Percentiles rank a stretch among this genome's conserved stretches.
Evolutionary conservation across 2,888 invertebrate genomes (phyloP).

Genomic region (Ellobium chinense): DNA sequence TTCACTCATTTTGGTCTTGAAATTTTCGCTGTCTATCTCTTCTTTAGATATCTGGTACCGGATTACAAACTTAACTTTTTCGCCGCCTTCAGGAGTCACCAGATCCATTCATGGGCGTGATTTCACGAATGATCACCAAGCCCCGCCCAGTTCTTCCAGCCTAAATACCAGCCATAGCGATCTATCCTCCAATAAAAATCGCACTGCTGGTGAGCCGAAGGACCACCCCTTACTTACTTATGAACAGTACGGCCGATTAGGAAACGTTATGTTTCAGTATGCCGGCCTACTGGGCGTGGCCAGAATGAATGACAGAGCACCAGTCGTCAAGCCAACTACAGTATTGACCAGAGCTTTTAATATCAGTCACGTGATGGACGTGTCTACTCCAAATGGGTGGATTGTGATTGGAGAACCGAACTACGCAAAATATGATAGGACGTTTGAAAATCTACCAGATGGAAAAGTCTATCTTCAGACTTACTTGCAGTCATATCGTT

Average conservation of each 20-base stretch:
- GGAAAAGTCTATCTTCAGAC: conserved; percentile 23
- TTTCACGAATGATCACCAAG: no score
- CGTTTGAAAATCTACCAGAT: conserved; percentile 20
- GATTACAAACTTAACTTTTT: no score
- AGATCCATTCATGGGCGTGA: no score
- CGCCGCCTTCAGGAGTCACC: no score
- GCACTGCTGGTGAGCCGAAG: no score
- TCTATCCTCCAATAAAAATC: no score
- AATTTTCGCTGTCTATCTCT: no score
- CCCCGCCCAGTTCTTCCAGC: no score
- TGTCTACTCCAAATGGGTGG: neutral
- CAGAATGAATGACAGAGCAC: conserved; percentile 27
- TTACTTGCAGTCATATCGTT: conserved; percentile 45
- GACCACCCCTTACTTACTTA: no score
- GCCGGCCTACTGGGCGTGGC: conserved; percentile 47
- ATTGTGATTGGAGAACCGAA: conserved; percentile 8
- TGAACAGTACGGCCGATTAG: conserved; percentile 25
- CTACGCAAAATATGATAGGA: conserved; percentile 35
- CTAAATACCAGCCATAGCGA: no score
- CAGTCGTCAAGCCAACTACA: neutral
- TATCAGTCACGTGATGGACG: neutral
- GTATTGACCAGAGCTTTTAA: neutral
- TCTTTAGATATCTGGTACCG: no score
- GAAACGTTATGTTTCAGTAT: conserved; percentile 48
- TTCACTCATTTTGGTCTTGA: no score